Conservation (phyloP, 2,888 invertebrate genomes). For the Cheilosia urbana region DNA sequence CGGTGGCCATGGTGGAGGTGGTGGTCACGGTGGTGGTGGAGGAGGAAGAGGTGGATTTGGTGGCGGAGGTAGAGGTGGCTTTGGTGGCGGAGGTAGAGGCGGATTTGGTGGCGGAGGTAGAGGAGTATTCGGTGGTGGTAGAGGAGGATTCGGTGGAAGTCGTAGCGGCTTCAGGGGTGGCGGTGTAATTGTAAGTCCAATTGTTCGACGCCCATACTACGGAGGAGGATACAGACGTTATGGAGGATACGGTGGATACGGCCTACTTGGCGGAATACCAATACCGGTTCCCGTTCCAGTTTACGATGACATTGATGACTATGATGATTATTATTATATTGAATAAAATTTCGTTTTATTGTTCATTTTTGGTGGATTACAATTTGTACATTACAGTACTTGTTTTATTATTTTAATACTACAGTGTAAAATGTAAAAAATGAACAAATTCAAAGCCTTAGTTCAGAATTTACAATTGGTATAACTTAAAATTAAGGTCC, state of each 20-base stretch:
- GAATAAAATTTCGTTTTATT: slow-evolving; percentile 64
- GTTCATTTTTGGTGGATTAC: slow-evolving; percentile 73
- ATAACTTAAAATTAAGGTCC: slow-evolving; percentile 55
- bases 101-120: slow-evolving; percentile 44
- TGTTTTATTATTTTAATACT: slow-evolving; percentile 29
- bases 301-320: neutral
- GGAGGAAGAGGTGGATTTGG: slow-evolving; percentile 49
- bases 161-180: slow-evolving; percentile 1
- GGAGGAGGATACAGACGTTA: slow-evolving; percentile 35
- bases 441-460: slow-evolving; percentile 10
- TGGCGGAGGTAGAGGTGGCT: slow-evolving; percentile 34
- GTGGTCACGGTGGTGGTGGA: slow-evolving; percentile 68
- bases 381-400: slow-evolving; percentile 68
- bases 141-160: slow-evolving; percentile 26
- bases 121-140: slow-evolving; percentile 11
- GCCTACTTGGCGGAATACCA: slow-evolving; percentile 26
- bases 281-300: slow-evolving; percentile 34
- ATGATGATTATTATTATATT: slow-evolving; percentile 46
- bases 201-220: slow-evolving; percentile 9
- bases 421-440: slow-evolving; percentile 52
- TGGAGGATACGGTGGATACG: slow-evolving; percentile 38
- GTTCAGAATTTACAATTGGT: slow-evolving; percentile 31
- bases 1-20: slow-evolving; percentile 70
- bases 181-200: neutral
- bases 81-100: slow-evolving; percentile 34